These are phyloP conservation scores for Bubo blakistoni DNA, from an alignment of 2,113 vertebrate species.

Conservation along the genomic window DNA sequence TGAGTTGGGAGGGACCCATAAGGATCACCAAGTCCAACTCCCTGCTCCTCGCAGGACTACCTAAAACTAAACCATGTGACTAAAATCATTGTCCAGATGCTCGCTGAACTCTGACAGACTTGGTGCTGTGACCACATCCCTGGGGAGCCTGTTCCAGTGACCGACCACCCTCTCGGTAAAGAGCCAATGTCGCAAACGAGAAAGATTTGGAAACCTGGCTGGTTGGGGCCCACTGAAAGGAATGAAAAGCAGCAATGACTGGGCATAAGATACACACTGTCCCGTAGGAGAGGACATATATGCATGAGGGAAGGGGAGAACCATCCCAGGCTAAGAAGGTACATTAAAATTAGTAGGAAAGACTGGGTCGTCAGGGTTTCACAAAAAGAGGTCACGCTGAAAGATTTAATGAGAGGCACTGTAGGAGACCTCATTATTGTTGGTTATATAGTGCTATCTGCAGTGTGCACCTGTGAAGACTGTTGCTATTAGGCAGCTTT, in stretches of 20 bases:
- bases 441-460: neutral
- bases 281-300: rapidly evolving
- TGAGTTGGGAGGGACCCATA: neutral
- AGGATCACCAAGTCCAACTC: neutral
- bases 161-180: neutral
- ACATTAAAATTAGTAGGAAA: neutral
- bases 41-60: neutral
- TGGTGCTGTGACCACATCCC: neutral
- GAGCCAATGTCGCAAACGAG: rapidly evolving
- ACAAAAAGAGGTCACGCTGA: neutral
- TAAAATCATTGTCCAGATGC: neutral
- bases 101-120: neutral
- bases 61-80: neutral
- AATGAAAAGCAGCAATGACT: neutral
- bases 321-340: neutral
- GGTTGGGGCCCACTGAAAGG: neutral
- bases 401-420: neutral
- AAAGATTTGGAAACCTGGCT: neutral
- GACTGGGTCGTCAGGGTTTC: neutral
- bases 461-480: neutral
- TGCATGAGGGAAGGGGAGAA: neutral
- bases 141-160: neutral
- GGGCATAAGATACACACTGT: neutral
- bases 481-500: neutral
- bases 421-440: neutral